Conservation (phyloP, 2,113 vertebrate species). For the Eclectus roratus region DNA sequence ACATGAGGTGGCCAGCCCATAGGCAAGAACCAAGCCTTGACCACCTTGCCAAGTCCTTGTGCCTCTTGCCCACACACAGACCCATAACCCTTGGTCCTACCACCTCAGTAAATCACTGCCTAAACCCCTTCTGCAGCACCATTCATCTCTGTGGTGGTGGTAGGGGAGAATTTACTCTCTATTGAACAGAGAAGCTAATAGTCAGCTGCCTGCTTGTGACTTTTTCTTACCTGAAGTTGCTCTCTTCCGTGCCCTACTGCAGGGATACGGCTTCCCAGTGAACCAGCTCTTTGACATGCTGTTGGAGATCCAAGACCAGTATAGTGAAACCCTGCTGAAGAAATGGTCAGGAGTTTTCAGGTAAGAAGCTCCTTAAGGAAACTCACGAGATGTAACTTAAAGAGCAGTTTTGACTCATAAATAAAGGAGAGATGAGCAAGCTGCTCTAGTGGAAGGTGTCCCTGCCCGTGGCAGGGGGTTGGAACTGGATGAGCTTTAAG, state of each 20-base stretch:
- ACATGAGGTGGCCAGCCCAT: accelerated
- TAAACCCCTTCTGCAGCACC: background rate
- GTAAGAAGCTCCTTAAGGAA: constrained; percentile 50
- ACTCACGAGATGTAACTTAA: accelerated
- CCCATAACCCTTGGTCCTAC: background rate
- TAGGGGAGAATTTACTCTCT: background rate
- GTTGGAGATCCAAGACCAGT: constrained; percentile 95
- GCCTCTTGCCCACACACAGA: background rate
- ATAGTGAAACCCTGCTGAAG: constrained; percentile 93
- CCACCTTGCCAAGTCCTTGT: no score
- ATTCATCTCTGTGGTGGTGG: no score
- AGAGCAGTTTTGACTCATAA: background rate
- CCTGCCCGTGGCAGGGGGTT: background rate
- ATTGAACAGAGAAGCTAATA: accelerated
- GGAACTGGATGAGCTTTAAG: background rate
- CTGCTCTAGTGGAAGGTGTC: background rate
- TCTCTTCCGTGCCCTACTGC: background rate
- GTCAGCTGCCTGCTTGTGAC: accelerated
- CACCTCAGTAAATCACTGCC: accelerated
- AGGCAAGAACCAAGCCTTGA: background rate
- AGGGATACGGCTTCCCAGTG: constrained; percentile 95
- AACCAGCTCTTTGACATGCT: constrained; percentile 97
- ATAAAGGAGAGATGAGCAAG: background rate
- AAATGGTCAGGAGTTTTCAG: constrained; percentile 93
- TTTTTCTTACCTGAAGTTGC: background rate